These are phyloP conservation scores for Napeogenes inachia DNA, from an alignment of 2,888 invertebrate species.

Conservation along the genomic window DNA sequence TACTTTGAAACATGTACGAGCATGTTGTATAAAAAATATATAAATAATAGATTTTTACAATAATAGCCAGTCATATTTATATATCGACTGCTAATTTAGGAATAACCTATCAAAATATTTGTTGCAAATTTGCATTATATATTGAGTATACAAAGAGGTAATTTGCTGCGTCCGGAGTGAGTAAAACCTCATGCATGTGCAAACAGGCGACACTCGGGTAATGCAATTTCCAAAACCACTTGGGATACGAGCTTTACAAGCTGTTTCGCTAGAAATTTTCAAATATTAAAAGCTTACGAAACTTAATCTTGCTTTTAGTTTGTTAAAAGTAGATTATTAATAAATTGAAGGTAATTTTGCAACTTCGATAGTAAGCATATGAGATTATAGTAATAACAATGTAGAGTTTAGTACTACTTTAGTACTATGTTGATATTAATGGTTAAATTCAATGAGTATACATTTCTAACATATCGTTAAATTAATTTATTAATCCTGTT, in stretches of 20 bases:
- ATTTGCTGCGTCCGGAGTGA: background rate
- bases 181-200: constrained; percentile 15
- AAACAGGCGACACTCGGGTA: constrained; percentile 17
- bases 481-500: too few species aligned
- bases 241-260: background rate
- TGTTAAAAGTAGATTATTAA: background rate
- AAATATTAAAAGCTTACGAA: constrained; percentile 1
- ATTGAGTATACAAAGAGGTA: background rate
- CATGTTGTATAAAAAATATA: too few species aligned
- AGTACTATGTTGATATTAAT: too few species aligned
- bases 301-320: constrained; percentile 1
- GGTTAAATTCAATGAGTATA: too few species aligned
- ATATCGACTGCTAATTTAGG: background rate
- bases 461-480: too few species aligned
- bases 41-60: too few species aligned
- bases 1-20: too few species aligned
- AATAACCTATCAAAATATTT: constrained; percentile 1
- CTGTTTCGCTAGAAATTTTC: background rate
- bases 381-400: background rate
- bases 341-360: background rate
- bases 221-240: constrained; percentile 23
- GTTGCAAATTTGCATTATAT: background rate
- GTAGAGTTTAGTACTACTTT: too few species aligned
- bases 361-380: background rate
- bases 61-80: too few species aligned